A percentile compares a stretch with the other conserved stretches of the same genome.
phyloP scores from a whole-genome alignment of 2,113 vertebrate species.

The Ochotona curzoniae region DNA sequence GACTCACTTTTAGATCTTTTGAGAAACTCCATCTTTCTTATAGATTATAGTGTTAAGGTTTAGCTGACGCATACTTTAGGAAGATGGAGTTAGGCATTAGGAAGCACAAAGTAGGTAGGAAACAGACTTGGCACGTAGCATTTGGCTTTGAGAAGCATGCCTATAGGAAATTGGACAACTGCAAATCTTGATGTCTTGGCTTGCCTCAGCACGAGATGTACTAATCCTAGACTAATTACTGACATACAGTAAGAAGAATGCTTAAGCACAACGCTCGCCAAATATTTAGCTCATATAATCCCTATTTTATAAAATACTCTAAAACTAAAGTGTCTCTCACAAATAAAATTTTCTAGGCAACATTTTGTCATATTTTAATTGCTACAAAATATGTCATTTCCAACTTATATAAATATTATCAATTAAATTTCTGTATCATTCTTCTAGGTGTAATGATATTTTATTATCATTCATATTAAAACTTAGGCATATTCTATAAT shows the following conservation, averaged over 20 bases:
- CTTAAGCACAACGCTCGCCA: not conserved
- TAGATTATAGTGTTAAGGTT: not conserved
- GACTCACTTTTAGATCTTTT: not conserved
- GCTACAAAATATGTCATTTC: not conserved
- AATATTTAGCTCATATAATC: not conserved
- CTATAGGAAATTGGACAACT: not conserved
- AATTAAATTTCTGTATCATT: not conserved
- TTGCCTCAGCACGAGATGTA: not conserved
- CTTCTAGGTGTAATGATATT: not conserved
- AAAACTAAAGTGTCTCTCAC: not conserved
- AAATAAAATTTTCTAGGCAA: not conserved
- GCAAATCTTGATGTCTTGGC: not conserved
- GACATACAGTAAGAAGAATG: not conserved
- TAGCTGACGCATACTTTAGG: not conserved
- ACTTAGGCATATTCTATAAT: not conserved
- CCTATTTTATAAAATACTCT: not conserved
- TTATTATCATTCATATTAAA: not conserved
- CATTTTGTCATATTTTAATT: not conserved
- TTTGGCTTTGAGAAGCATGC: no score
- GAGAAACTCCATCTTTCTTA: not conserved
- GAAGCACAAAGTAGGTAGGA: not conserved
- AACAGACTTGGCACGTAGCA: not conserved
- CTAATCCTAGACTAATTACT: not conserved
- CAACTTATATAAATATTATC: not conserved
- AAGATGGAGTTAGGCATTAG: not conserved